Conservation (phyloP, 2,888 invertebrate genomes). For the Epinotia nisella region DNA sequence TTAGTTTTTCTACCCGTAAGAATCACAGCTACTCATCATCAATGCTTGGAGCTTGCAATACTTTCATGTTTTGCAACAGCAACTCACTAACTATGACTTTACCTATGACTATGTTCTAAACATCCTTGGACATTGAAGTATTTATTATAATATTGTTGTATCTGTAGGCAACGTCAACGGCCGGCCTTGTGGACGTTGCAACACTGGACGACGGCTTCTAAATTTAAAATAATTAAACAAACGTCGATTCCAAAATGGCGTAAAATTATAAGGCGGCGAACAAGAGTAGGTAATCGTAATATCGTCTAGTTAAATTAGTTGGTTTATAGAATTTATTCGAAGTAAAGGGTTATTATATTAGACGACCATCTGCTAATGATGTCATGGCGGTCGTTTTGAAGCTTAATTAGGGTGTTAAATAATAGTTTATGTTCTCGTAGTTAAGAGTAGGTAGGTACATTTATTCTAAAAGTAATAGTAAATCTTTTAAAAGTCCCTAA, state of each 20-base stretch:
- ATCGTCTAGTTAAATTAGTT: not conserved
- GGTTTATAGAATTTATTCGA: not conserved
- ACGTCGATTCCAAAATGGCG: not conserved
- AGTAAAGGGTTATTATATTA: not conserved
- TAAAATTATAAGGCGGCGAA: not conserved
- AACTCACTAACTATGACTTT: not conserved
- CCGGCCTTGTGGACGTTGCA: conserved; percentile 24
- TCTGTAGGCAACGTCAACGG: not conserved
- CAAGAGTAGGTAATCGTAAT: not conserved
- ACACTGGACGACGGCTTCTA: conserved; percentile 19
- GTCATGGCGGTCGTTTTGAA: not conserved
- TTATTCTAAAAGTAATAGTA: too few species aligned
- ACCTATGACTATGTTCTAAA: not conserved
- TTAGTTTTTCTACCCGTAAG: too few species aligned
- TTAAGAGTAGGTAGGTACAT: not conserved
- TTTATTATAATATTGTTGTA: conserved; percentile 23
- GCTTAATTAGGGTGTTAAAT: not conserved
- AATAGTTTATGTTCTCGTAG: not conserved
- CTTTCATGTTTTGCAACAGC: not conserved
- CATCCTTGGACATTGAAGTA: conserved; percentile 15
- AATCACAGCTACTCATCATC: too few species aligned
- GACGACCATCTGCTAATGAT: not conserved
- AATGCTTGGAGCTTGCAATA: not conserved
- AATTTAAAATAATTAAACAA: conserved; percentile 23
- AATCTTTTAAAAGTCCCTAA: too few species aligned